Conservation (phyloP, 2,113 vertebrate species). For the Brachypodius melanocephalos region DNA sequence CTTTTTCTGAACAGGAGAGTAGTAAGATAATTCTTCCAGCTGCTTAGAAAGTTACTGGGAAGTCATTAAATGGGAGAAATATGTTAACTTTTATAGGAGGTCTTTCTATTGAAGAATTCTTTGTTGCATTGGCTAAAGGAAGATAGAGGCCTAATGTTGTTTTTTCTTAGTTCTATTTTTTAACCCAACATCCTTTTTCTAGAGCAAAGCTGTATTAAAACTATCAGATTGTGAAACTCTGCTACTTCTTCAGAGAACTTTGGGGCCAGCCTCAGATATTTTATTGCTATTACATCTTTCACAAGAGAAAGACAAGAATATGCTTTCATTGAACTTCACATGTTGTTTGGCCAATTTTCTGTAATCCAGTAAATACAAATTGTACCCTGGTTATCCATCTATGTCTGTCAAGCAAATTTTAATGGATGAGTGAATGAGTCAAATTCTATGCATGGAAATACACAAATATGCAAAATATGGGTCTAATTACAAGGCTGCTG, state of each 20-base stretch:
- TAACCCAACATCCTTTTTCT: constrained; percentile 18
- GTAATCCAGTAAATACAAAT: constrained; percentile 84
- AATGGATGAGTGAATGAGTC: constrained; percentile 85
- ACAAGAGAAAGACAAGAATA: constrained; percentile 71
- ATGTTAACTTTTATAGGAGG: background rate
- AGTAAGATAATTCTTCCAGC: background rate
- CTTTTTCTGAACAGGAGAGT: background rate
- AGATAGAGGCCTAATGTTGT: background rate
- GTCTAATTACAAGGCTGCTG: constrained; percentile 84
- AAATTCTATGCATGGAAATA: constrained; percentile 76
- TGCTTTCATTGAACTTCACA: constrained; percentile 76
- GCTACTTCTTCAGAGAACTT: constrained; percentile 59
- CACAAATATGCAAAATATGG: constrained; percentile 82
- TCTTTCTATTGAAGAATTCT: background rate
- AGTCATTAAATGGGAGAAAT: background rate
- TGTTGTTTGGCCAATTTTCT: constrained; percentile 79
- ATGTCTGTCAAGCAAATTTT: constrained; percentile 81
- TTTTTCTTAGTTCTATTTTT: constrained; percentile 20
- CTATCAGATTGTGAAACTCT: constrained; percentile 48
- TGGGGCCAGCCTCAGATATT: constrained; percentile 63
- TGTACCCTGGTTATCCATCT: constrained; percentile 82
- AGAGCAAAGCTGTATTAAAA: constrained; percentile 38
- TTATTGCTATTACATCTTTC: constrained; percentile 74
- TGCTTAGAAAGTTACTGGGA: background rate
- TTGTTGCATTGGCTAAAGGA: background rate